Evolutionary conservation across 2,797 vertebrate genomes (phyloP), one percentile per base, ranked within the genome.

Genomic region (Pipistrellus nathusii): DNA sequence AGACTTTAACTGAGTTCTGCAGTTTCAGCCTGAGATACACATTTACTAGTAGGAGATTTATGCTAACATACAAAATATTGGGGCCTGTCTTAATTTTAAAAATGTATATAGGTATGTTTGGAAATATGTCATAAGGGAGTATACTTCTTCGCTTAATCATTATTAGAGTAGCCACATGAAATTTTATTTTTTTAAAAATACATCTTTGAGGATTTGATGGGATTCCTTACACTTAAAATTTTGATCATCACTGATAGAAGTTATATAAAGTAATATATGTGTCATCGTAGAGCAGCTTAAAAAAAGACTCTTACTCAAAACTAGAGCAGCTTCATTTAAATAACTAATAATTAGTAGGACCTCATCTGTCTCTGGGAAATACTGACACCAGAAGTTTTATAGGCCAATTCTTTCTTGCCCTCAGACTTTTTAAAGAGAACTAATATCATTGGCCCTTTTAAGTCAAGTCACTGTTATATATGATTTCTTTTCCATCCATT

Each of bases 401-500:
- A 90, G 3, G 20, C 8, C 32, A 38, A 23, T 92, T 96, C 41
- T 83, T 94, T 94, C 21, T 48, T 91, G 73, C 21, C 62, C 64
- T 94, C 73, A 86, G 92, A 94, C 6, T 64, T 96, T 72, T 88
- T 87, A 88, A 92, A 85, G 75, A 21, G 41, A 21, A 38, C 23
- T 88, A 92, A 62, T 72, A 88, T 94, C 94, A 93, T 5, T 64
- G 77, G 10, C 32, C 71, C 55, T 94, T 94, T 97, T 93, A 96
- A 94, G 83, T 41, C 93, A 93, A 97, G 96, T 96, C 87, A 97
- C 46, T 85, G 17, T 95, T 96, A 96, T 66, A 20, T 91, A 72
- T 96, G 86, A 96, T 97, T 98, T 97, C 85, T 97, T 95, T 80
- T 96, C 92, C 72, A 95, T 68, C 57, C 48, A 94, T 96, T 98